Conservation (phyloP, 92 coral and sea anemone species). For the Phenganax stokvisi region DNA sequence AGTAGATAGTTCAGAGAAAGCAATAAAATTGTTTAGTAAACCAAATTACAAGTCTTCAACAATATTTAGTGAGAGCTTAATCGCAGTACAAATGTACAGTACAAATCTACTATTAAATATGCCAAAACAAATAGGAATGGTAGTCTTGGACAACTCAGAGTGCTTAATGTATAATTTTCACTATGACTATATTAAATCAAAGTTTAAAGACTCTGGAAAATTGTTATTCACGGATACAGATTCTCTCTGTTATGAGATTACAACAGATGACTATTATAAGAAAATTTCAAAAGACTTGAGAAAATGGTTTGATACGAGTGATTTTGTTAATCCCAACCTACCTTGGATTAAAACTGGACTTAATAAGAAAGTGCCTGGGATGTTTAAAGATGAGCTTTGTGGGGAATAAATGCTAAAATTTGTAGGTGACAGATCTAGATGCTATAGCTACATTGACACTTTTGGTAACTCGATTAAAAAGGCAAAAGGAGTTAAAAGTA, state of each 20-base stretch:
- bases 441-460: not conserved
- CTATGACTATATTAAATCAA: not conserved
- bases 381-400: not conserved
- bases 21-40: not conserved
- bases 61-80: not conserved
- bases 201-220: not conserved
- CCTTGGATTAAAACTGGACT: not conserved
- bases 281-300: not conserved
- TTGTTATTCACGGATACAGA: conserved; percentile 2
- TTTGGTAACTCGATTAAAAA: too few species aligned
- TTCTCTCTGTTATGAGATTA: not conserved
- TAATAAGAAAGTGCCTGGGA: not conserved
- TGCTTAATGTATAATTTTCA: not conserved
- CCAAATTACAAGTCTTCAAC: not conserved
- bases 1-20: not conserved
- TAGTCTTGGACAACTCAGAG: not conserved
- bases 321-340: not conserved
- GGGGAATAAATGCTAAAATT: not conserved
- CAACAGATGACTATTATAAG: not conserved
- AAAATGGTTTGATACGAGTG: not conserved
- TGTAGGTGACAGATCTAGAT: not conserved
- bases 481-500: too few species aligned
- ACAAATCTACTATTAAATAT: not conserved
- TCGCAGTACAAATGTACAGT: not conserved
- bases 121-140: not conserved